Percentiles rank a stretch among this genome's conserved stretches.
phyloP scores from a whole-genome alignment of 2,888 invertebrate genomes.

The Stomorhina lunata region DNA sequence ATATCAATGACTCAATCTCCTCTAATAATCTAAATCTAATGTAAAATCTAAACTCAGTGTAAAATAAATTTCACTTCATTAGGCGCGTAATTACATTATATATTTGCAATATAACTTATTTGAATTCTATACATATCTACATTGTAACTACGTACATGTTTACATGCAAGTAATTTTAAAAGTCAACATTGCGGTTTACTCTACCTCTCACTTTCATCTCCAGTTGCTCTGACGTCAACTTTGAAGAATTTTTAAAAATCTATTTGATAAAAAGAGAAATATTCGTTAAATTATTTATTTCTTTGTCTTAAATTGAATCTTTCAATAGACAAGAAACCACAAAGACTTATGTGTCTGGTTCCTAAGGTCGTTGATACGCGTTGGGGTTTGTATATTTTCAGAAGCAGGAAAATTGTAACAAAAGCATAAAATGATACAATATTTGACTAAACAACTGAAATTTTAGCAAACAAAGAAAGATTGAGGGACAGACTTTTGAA shows the following conservation, averaged over 20 bases:
- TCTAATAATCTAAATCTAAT: not conserved
- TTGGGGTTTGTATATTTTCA: no score
- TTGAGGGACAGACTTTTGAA: not conserved
- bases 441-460: not conserved
- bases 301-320: no score
- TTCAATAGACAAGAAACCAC: not conserved
- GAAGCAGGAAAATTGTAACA: slow-evolving; percentile 2
- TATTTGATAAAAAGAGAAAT: no score
- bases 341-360: not conserved
- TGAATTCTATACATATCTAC: no score
- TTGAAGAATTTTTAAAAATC: not conserved
- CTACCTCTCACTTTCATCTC: not conserved
- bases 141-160: no score
- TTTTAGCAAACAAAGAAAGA: slow-evolving; percentile 23
- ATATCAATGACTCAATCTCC: not conserved
- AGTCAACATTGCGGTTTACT: no score
- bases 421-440: not conserved
- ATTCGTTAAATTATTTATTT: no score
- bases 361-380: slow-evolving; percentile 42
- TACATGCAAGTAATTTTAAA: no score
- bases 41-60: no score
- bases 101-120: no score
- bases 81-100: not conserved
- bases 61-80: not conserved
- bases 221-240: not conserved